phyloP scores from a whole-genome alignment of 2,113 vertebrate genomes.

The Trogon surrucura region DNA sequence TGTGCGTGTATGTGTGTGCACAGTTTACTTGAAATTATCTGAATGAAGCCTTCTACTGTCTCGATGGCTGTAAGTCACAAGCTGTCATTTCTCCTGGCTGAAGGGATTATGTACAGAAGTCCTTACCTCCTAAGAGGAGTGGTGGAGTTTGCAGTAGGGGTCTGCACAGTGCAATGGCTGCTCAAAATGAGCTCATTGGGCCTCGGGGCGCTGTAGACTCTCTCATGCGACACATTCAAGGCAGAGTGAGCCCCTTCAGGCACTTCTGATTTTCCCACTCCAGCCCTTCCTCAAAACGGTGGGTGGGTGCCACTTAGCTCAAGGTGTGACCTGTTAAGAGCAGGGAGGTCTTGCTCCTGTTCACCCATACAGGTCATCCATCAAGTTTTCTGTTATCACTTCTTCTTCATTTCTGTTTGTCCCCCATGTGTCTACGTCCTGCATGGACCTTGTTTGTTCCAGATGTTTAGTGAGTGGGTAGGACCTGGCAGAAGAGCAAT shows the following conservation, averaged over 20 bases:
- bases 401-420: not conserved
- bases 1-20: not conserved
- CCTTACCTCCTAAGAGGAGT: not conserved
- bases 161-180: not conserved
- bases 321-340: not conserved
- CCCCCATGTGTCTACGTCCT: not conserved
- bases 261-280: not conserved
- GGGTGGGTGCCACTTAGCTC: not conserved
- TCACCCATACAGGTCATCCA: not conserved
- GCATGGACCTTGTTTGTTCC: not conserved
- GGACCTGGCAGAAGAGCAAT: not conserved
- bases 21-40: not conserved
- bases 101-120: not conserved
- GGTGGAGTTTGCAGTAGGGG: not conserved
- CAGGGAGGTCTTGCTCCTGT: not conserved
- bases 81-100: fast-evolving
- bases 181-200: not conserved
- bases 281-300: not conserved
- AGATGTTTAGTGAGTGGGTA: not conserved
- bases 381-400: not conserved
- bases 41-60: not conserved
- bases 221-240: not conserved
- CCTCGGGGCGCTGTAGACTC: not conserved
- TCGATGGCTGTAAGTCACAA: not conserved
- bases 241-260: not conserved